Conservation (phyloP, 2,113 vertebrate genomes). For the Brevimyrus niger region DNA sequence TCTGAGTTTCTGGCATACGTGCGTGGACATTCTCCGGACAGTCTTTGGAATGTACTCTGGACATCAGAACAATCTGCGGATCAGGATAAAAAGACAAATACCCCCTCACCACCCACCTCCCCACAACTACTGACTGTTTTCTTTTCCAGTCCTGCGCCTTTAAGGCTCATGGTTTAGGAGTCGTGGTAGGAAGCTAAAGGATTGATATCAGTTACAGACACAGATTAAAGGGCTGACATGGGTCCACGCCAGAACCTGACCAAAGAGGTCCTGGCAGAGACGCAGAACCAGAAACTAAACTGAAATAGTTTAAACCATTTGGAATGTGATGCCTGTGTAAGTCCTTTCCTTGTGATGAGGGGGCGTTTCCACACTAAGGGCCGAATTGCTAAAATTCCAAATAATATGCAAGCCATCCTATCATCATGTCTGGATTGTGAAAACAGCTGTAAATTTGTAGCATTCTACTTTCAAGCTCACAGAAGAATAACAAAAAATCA, state of each 20-base stretch:
- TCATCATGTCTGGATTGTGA: background rate
- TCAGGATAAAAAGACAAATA: constrained; percentile 16
- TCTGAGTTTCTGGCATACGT: background rate
- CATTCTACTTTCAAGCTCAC: background rate
- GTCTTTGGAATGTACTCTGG: constrained; percentile 26
- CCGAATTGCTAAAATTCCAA: background rate
- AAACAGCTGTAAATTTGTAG: background rate
- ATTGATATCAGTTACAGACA: background rate
- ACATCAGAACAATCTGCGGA: constrained; percentile 18
- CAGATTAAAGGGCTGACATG: background rate
- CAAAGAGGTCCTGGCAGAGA: background rate
- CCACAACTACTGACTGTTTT: background rate
- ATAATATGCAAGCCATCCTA: background rate
- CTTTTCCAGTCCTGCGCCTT: background rate
- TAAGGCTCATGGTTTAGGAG: background rate
- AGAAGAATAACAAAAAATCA: background rate
- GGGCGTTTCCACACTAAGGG: background rate
- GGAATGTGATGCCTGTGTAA: background rate
- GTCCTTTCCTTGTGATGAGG: background rate
- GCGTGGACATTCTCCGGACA: background rate
- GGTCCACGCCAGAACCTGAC: background rate
- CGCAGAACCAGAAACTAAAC: background rate
- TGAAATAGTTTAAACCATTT: background rate
- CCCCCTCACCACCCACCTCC: background rate
- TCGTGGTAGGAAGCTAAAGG: background rate